Conservation (phyloP, 2,113 vertebrate species). For the Cinclus cinclus region DNA sequence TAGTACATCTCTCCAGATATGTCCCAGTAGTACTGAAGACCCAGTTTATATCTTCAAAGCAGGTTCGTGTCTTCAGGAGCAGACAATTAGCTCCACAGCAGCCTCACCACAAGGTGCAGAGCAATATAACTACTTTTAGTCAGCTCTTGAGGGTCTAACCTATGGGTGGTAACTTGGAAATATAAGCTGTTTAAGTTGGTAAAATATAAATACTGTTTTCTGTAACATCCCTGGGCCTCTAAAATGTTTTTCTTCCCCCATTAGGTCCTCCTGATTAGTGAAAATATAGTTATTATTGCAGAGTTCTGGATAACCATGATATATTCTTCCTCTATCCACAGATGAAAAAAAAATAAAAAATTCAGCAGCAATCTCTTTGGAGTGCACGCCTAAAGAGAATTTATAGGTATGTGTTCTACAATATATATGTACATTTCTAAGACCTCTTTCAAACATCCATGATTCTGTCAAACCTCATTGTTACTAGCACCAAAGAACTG, state of each 20-base stretch:
- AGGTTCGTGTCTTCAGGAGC: neutral
- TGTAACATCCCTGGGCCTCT: neutral
- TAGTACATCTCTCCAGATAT: neutral
- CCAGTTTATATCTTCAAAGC: neutral
- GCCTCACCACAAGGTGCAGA: rapidly evolving
- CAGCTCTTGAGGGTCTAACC: neutral
- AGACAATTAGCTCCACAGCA: neutral
- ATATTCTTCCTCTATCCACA: neutral
- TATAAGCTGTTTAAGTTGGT: neutral
- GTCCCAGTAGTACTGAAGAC: neutral
- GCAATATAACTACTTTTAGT: neutral
- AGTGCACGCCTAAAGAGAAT: neutral
- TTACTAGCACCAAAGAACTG: neutral
- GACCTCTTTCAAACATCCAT: neutral
- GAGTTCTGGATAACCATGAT: neutral
- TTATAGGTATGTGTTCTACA: neutral
- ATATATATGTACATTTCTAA: neutral
- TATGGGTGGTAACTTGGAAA: neutral
- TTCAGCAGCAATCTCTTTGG: neutral
- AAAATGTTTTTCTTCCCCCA: neutral
- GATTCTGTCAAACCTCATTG: neutral
- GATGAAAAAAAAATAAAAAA: neutral
- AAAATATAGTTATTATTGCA: neutral
- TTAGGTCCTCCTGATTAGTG: neutral
- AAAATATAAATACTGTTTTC: neutral